Evolutionary conservation across 1,140 invertebrate species (phyloP), one percentile per base, ranked within the genome.

Genomic region (Drosophila dunni): DNA sequence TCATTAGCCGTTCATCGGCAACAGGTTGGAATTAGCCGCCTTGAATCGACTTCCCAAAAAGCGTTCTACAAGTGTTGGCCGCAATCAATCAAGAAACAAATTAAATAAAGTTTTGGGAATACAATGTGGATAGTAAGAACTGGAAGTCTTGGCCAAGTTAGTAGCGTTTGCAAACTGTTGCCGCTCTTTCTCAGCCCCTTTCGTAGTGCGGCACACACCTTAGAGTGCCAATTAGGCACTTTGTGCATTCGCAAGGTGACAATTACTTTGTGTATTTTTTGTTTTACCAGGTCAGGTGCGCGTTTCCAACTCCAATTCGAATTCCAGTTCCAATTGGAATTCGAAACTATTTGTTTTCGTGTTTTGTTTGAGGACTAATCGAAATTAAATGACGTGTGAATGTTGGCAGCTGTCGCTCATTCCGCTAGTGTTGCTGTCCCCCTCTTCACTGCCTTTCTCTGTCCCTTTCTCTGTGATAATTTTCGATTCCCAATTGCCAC

Each of bases 381-480:
- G 84, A 89, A 89, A 84, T 89, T 89, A 89, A 89, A 89, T 89
- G 84, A 89, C 78, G 84, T 89, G 84, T 89, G 84, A 89, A 89
- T 90, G 81, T 75, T 79, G 81, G 71, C 84, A 89, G 84, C 84
- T 89, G 84, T 65, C 79, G 42, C 29, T 74, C 81, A 84, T 84
- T 80, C 67, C 81, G 84, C 80, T 84, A 29, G 68, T 61, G 67
- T 67, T 73, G 50, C 44, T 42, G 34, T 29, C 60, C 46, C 46
- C 61, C 65, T 44, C 34, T 6, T 29, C 2, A 4, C 24, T 29
- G 3, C 6, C 76, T 29, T 44, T 48, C 45, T 58, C 44, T 20
- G 20, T 3, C 15, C 38, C 36, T 11, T 57, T 17, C 24, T 29
- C 24, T 29, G 24, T 56, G 53, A 56, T 56, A 38, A 40, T 40